These are phyloP conservation scores for Dryoscopus gambensis DNA, from an alignment of 2,113 vertebrate species.

Conservation along the genomic window DNA sequence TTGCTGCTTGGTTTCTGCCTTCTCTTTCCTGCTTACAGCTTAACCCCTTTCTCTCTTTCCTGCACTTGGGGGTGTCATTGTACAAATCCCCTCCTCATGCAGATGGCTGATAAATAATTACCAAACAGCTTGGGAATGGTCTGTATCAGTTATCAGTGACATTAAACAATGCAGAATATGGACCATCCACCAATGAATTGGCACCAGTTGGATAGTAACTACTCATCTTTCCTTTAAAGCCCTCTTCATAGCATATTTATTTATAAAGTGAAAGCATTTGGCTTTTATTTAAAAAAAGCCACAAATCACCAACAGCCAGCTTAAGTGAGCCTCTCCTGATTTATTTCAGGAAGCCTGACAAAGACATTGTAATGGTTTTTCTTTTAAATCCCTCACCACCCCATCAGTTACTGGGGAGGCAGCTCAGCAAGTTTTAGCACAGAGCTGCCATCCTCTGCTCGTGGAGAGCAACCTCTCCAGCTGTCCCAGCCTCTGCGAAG, in stretches of 20 bases:
- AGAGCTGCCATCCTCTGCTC: neutral
- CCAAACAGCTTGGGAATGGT: neutral
- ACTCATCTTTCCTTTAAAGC: neutral
- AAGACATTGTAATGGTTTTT: neutral
- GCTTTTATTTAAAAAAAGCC: neutral
- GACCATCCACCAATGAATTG: neutral
- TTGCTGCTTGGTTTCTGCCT: conserved; percentile 10
- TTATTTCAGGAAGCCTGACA: neutral
- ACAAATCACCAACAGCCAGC: neutral
- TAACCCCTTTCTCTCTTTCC: conserved; percentile 17
- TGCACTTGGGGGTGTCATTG: neutral
- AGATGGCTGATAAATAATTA: neutral
- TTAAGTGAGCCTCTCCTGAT: neutral
- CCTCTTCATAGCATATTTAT: neutral
- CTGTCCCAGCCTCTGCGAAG: neutral
- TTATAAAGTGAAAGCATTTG: neutral
- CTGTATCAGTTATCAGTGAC: neutral
- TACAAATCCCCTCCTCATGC: neutral
- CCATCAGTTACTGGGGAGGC: neutral
- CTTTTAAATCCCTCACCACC: neutral
- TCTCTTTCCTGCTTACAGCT: conserved; percentile 6
- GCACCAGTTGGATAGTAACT: neutral
- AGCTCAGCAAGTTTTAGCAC: neutral
- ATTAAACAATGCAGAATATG: neutral
- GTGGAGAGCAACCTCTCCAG: rapidly evolving